These are phyloP conservation scores for Ictidomys tridecemlineatus DNA, from an alignment of 2,113 vertebrate species.

Conservation along the genomic window DNA sequence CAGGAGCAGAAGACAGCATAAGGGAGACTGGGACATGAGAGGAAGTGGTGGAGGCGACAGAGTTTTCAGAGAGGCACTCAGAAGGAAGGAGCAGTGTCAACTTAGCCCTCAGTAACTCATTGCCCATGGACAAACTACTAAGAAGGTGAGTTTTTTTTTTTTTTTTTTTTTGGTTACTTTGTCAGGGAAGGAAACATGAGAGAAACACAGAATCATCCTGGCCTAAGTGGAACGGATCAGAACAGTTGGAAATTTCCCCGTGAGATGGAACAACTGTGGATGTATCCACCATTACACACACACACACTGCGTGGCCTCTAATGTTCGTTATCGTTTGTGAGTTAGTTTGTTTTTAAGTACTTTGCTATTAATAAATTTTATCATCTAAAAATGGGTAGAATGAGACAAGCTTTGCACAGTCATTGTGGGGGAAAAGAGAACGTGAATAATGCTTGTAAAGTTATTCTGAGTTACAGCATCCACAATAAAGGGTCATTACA, in stretches of 20 bases:
- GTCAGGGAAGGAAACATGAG: neutral
- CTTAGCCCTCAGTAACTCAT: neutral
- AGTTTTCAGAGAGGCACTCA: neutral
- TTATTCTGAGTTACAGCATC: neutral
- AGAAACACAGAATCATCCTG: neutral
- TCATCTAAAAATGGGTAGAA: neutral
- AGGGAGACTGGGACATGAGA: neutral
- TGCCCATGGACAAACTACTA: too few relatives aligned
- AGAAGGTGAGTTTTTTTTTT: neutral
- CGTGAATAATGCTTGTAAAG: neutral
- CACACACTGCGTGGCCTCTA: neutral
- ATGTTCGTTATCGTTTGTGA: neutral
- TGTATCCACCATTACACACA: neutral
- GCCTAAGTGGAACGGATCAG: neutral
- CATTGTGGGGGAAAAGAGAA: neutral
- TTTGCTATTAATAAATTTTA: neutral
- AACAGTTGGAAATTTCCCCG: neutral
- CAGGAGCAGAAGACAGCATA: neutral
- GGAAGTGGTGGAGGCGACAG: neutral
- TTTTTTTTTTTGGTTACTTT: neutral
- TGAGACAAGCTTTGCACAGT: constrained; percentile 25
- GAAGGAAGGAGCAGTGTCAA: neutral
- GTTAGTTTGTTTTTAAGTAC: neutral
- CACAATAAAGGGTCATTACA: neutral
- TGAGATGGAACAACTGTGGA: neutral